Conservation (phyloP, 1,140 invertebrate species). For the Phthorimaea operculella region DNA sequence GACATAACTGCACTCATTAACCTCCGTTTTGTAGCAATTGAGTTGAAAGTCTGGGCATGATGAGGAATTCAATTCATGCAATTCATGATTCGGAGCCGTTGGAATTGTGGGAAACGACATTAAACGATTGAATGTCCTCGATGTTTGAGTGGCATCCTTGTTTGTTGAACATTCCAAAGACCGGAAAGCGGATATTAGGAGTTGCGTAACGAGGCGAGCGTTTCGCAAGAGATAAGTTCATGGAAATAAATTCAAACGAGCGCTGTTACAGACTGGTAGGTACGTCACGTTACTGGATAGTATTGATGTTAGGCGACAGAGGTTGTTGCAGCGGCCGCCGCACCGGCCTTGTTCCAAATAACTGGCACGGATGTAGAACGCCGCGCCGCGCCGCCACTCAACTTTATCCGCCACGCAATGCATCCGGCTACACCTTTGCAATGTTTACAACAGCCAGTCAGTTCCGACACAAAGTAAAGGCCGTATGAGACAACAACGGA, state of each 20-base stretch:
- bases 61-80: background rate
- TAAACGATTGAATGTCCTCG: background rate
- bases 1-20: slow-evolving; percentile 3
- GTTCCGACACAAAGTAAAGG: too few species aligned
- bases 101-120: background rate
- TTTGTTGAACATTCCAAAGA: background rate
- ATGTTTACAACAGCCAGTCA: too few species aligned
- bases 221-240: too few species aligned
- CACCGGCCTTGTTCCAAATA: slow-evolving; percentile 1
- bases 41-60: background rate
- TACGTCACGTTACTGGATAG: background rate
- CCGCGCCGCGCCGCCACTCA: slow-evolving; percentile 1
- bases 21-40: background rate
- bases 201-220: too few species aligned
- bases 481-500: too few species aligned
- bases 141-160: background rate
- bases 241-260: too few species aligned
- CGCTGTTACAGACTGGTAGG: too few species aligned
- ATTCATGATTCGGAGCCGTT: background rate
- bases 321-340: background rate
- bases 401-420: slow-evolving; percentile 10
- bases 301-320: background rate
- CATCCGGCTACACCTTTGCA: slow-evolving; percentile 16
- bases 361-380: background rate
- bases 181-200: too few species aligned